Conservation (phyloP, 2,888 invertebrate genomes). For the Falcaria lacertinaria region DNA sequence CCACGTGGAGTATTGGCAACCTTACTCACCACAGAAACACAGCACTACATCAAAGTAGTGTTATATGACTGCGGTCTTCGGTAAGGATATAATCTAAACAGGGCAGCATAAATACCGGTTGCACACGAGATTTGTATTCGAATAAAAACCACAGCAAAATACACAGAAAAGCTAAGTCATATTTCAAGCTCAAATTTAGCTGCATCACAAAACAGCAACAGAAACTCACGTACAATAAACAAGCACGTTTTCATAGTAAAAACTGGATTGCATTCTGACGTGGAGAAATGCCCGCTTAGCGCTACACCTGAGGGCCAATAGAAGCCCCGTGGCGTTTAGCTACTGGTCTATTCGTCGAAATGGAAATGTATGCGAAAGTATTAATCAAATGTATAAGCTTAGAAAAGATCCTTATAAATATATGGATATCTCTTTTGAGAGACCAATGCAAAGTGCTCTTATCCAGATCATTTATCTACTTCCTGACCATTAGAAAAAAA, state of each 20-base stretch:
- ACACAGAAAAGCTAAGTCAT: conserved; percentile 28
- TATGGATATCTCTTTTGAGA: no score
- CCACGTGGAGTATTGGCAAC: no score
- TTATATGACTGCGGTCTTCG: no score
- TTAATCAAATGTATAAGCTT: conserved; percentile 6
- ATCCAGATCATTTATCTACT: no score
- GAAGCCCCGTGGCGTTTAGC: conserved; percentile 25
- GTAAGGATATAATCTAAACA: no score
- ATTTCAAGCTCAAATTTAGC: conserved; percentile 44
- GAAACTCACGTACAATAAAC: conserved; percentile 14
- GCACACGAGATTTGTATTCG: background rate
- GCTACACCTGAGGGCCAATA: conserved; percentile 39
- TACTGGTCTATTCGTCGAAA: conserved; percentile 27
- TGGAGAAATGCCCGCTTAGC: conserved; percentile 41
- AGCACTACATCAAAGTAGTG: no score
- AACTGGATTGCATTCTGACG: conserved; percentile 48
- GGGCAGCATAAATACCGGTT: background rate
- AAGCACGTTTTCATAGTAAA: conserved; percentile 31
- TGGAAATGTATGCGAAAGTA: conserved; percentile 23
- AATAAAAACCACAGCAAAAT: conserved; percentile 1
- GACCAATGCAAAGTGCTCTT: no score
- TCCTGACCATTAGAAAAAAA: no score
- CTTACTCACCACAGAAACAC: no score
- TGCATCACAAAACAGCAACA: conserved; percentile 31
- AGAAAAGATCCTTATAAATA: no score